These are phyloP conservation scores for Brachyhypopomus occidentalis DNA, from an alignment of 2,113 vertebrate genomes.

Conservation along the genomic window DNA sequence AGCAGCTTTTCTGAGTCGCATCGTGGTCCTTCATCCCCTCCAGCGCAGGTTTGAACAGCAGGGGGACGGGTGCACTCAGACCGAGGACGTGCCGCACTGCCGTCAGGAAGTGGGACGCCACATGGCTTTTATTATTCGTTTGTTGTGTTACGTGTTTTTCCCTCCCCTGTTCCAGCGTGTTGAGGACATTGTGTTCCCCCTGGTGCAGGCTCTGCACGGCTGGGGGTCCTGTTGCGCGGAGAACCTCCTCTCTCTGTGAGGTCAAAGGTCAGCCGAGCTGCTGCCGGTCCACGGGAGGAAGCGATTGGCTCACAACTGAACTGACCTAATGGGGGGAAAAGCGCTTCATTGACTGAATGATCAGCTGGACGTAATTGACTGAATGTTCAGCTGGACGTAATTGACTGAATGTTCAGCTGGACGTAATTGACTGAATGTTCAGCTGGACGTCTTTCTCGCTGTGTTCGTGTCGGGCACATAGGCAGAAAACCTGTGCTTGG, in stretches of 20 bases:
- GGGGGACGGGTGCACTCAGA: background rate
- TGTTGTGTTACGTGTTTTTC: slow-evolving; percentile 12
- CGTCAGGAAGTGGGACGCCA: slow-evolving; percentile 6
- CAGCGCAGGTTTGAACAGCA: no score
- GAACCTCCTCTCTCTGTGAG: background rate
- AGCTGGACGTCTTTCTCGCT: slow-evolving; percentile 53
- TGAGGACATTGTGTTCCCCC: background rate
- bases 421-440: slow-evolving; percentile 48
- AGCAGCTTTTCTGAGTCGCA: no score
- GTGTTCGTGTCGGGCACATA: slow-evolving; percentile 52
- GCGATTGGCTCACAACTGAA: slow-evolving; percentile 43
- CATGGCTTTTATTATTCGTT: slow-evolving; percentile 16
- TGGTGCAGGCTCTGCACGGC: background rate
- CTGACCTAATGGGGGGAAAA: slow-evolving; percentile 36
- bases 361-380: no score
- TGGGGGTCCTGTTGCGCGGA: background rate
- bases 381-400: no score
- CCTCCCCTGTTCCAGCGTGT: background rate
- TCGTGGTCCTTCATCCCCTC: background rate
- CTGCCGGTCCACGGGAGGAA: slow-evolving; percentile 33
- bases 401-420: no score
- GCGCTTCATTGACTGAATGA: slow-evolving; percentile 62
- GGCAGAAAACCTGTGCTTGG: slow-evolving; percentile 59
- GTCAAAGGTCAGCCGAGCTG: slow-evolving; percentile 43
- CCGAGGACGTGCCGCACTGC: background rate